Percentiles rank a stretch among this genome's conserved stretches.
phyloP scores from a whole-genome alignment of 2,113 vertebrate genomes.

The Otis tarda region DNA sequence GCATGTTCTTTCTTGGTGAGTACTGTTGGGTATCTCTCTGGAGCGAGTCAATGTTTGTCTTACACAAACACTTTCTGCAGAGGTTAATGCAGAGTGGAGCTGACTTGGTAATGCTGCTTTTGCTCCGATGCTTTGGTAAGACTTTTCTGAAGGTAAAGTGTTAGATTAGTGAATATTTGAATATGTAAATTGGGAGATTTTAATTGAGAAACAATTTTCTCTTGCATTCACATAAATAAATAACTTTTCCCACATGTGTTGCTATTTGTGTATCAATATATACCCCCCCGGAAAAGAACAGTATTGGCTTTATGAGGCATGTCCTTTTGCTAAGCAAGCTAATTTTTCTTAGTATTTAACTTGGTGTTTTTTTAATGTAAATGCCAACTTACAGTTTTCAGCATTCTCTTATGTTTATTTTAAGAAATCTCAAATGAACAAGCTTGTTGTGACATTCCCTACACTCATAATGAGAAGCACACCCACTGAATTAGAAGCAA shows the following conservation, averaged over 20 bases:
- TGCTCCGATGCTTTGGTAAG: neutral
- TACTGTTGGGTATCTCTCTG: neutral
- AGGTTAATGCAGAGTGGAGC: neutral
- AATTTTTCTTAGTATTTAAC: neutral
- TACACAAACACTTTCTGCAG: neutral
- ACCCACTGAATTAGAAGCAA: conserved; percentile 10
- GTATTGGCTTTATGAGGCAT: neutral
- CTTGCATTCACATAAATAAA: neutral
- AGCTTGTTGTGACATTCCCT: conserved; percentile 10
- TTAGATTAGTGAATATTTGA: neutral
- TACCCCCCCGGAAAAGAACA: neutral
- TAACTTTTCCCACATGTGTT: neutral
- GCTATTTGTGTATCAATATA: neutral
- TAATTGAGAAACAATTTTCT: neutral
- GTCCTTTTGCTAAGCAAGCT: neutral
- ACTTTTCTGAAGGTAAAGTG: neutral
- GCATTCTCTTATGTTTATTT: neutral
- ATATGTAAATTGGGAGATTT: neutral
- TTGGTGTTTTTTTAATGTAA: neutral
- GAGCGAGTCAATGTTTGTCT: neutral
- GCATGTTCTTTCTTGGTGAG: neutral
- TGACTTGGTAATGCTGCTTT: neutral
- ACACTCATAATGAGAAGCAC: neutral
- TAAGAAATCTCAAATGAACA: conserved; percentile 7
- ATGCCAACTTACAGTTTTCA: neutral